Conservation (phyloP, 2,113 vertebrate species). For the Chelonoidis abingdonii region DNA sequence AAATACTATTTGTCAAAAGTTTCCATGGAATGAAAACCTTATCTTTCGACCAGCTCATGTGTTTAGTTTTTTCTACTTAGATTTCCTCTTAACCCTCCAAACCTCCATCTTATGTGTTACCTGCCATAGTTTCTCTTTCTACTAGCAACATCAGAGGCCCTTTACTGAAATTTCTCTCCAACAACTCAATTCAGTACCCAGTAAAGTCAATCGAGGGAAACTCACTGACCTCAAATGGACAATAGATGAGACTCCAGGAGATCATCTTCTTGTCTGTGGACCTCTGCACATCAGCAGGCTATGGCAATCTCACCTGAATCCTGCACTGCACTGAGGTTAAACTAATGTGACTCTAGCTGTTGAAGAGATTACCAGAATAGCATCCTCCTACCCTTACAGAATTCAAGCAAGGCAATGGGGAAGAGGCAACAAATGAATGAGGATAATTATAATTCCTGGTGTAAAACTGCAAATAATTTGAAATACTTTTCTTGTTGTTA, state of each 20-base stretch:
- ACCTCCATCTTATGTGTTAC: not conserved
- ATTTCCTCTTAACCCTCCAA: not conserved
- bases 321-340: not conserved
- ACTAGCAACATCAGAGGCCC: not conserved
- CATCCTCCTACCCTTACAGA: not conserved
- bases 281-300: not conserved
- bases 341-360: not conserved
- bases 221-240: not conserved
- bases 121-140: not conserved
- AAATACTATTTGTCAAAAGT: not conserved
- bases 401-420: not conserved
- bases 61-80: not conserved
- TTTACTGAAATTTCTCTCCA: not conserved
- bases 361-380: not conserved
- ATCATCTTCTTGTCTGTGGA: not conserved
- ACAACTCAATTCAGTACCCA: not conserved
- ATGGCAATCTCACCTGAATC: not conserved
- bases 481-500: not conserved
- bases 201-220: not conserved
- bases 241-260: not conserved
- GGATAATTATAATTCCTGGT: not conserved
- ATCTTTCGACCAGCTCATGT: not conserved
- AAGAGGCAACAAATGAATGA: not conserved
- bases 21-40: not conserved
- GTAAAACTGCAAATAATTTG: conserved; percentile 18